Evolutionary conservation across 2,888 invertebrate species (phyloP), one percentile per base, ranked within the genome.

Genomic region (Prostheceraeus crozeri): DNA sequence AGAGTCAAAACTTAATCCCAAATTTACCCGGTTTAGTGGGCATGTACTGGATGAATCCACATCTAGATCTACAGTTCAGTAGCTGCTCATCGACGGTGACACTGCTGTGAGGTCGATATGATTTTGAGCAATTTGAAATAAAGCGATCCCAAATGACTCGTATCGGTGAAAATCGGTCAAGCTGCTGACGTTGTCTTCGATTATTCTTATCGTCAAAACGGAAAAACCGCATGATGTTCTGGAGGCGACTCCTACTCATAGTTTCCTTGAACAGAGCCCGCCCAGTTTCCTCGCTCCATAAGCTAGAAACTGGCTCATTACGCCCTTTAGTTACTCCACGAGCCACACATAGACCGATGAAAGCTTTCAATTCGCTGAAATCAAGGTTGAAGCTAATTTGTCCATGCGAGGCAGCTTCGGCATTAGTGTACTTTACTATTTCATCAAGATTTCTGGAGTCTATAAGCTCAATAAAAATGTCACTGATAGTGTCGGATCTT

Each of bases 1-100:
- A n/a, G n/a, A n/a, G n/a, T n/a, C n/a, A n/a, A n/a, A n/a, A n/a
- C n/a, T n/a, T n/a, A n/a, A n/a, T n/a, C n/a, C n/a, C n/a, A n/a
- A n/a, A n/a, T n/a, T n/a, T n/a, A 8, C 21, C 36, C 21, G 56
- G 56, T 10, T 54, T 55, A 35, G n/a, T 46, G 14, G 56, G 36
- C n/a, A 45, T 55, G 36, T 40, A 40, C 19, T 40, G 40, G 14
- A 40, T 40, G 19, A 40, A 40, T 40, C 8, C 40, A 40, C 40
- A 40, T 21, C n/a, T 40, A 16, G 40, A 14, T 21, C 19, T 40
- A n/a, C 40, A 40, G 40, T 21, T 40, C 40, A 40, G 40, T 4
- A 40, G 19, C 40, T 40, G 40, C 19, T 40, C 40, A 40, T 40
- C 40, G 19, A 40, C 40, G 19, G 40, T 8, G 19, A 40, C 40